Conservation (phyloP, 2,113 vertebrate species). For the Neolamprologus sp. region DNA sequence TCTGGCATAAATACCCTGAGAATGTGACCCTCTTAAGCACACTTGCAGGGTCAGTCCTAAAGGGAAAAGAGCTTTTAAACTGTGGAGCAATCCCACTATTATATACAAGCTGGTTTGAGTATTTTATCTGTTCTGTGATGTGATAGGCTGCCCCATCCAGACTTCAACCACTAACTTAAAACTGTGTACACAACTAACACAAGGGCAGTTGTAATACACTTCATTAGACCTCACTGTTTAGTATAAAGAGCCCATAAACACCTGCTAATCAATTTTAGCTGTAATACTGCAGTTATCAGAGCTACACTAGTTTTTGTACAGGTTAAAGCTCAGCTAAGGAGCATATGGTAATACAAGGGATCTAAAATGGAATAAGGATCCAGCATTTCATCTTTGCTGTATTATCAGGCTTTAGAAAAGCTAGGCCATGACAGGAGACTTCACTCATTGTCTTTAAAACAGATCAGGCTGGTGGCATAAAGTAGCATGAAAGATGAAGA, state of each 20-base stretch:
- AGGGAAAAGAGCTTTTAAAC: slow-evolving; percentile 18
- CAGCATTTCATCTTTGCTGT: not conserved
- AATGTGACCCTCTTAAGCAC: slow-evolving; percentile 25
- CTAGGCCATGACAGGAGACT: not conserved
- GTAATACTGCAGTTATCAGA: not conserved
- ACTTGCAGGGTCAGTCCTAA: not conserved
- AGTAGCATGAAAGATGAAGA: not conserved
- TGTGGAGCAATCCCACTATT: not conserved
- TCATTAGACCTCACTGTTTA: not conserved
- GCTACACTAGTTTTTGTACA: not conserved
- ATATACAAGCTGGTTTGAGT: not conserved
- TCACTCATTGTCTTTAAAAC: not conserved
- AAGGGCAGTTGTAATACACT: not conserved
- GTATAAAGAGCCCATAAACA: not conserved
- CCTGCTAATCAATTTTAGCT: not conserved
- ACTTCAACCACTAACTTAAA: not conserved
- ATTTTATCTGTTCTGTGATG: not conserved
- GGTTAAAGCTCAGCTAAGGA: not conserved
- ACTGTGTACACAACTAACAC: not conserved
- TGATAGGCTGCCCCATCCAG: not conserved
- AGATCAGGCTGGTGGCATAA: not conserved
- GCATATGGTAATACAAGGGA: not conserved
- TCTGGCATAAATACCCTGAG: not conserved
- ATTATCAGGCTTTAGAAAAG: not conserved
- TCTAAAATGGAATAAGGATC: not conserved